A percentile compares a stretch with the other conserved stretches of the same genome.
Evolutionary conservation across 2,113 vertebrate genomes (phyloP).

Genomic region (Oreochromis tanganicae): DNA sequence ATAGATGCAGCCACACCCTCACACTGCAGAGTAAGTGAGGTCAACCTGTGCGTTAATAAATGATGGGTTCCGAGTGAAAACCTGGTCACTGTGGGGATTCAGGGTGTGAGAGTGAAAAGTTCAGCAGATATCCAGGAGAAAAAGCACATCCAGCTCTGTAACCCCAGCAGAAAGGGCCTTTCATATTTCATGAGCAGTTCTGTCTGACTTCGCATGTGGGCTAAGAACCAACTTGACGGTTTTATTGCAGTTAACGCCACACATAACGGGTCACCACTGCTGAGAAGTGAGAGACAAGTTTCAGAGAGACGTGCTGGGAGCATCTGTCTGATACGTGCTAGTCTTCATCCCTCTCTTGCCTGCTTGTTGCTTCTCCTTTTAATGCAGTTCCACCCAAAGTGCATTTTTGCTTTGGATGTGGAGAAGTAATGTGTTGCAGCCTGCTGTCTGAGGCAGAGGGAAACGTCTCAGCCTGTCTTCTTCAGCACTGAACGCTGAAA

Average conservation of each 20-base stretch:
- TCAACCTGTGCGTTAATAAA: constrained; percentile 70
- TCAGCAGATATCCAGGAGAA: constrained; percentile 50
- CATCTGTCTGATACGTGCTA: background rate
- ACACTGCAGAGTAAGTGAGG: constrained; percentile 55
- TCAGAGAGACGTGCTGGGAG: background rate
- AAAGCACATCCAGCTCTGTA: constrained; percentile 25
- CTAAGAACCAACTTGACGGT: constrained; percentile 36
- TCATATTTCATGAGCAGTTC: constrained; percentile 74
- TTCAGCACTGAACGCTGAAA: background rate
- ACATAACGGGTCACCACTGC: constrained; percentile 41
- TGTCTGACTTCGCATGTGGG: constrained; percentile 37
- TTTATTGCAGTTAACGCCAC: constrained; percentile 53
- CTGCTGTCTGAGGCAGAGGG: background rate
- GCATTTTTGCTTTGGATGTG: background rate
- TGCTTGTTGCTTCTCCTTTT: background rate
- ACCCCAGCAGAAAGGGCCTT: constrained; percentile 8
- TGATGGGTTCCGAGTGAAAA: constrained; percentile 59
- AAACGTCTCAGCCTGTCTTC: background rate
- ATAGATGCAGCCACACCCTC: constrained; percentile 15
- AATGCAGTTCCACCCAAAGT: background rate
- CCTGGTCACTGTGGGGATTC: constrained; percentile 34
- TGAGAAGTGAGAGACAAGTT: background rate
- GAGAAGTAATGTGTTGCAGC: background rate
- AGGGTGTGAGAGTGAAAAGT: constrained; percentile 65
- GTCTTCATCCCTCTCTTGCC: background rate